Base-by-base conservation (phyloP, 2,888 invertebrate genomes). In the Pyralis farinalis region DNA sequence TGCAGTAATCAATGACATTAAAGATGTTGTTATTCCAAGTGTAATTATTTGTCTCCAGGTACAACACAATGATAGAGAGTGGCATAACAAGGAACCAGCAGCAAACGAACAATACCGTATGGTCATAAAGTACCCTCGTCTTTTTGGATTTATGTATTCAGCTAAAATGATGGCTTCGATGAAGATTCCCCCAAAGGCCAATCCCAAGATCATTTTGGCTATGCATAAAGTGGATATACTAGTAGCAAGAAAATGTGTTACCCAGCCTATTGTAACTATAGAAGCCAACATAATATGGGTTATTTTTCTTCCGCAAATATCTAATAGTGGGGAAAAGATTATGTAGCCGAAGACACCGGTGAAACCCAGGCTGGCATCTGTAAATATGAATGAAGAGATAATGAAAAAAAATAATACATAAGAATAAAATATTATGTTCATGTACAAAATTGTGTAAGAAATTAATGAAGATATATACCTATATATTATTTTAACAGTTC, bases 111-210 rank as follows among this genome's bases (percentile, higher is more conserved):
- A 34, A 40, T 72, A 75, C 31, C 62, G 67, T 0, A 63, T 21
- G 0, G 60, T 60, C 7, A 60, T 45, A 22, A 72, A 74, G 12
- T 63, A 66, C 0, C 73, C 74, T 40, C 76, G 55, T 37, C 65
- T 51, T 22, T 46, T 52, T 1, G 66, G 62, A 40, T 63, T 50
- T 1, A 53, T 47, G 36, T 68, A 74, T 57, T 76, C 76, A 8
- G 56, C 47, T n/a, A 70, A 31, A 0, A 69, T 51, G 1, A 71
- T 58, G 2, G 48, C 25, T 7, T 60, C 49, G 0, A 67, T 53
- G 25, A 62, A 67, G 2, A 68, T 42, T 6, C 57, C 61, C 7
- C 70, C 67, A n/a, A 57, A 21, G 2, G 52, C 25, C 0, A 71
- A 4, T 0, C 76, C 75, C 43, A 74, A 71, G 2, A 66, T 37